Conservation (phyloP, 2,888 invertebrate genomes). For the Monochamus alternatus region DNA sequence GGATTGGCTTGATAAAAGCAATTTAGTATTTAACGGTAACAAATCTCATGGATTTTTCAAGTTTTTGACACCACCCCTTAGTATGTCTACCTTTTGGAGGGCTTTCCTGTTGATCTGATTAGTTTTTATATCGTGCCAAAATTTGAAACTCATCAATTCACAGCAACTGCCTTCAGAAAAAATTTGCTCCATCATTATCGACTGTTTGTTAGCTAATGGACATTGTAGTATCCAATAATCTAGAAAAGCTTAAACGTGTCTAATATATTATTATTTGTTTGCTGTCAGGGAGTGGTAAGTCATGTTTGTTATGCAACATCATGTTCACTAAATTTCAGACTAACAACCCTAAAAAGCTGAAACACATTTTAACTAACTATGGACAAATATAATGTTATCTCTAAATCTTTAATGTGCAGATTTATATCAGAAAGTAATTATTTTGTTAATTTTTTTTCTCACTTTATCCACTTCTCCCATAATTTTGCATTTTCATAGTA, state of each 20-base stretch:
- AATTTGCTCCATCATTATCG: conserved; percentile 10
- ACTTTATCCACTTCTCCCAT: too few relatives aligned
- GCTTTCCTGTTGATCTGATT: background rate
- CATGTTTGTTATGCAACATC: conserved; percentile 58
- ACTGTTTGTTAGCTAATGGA: conserved; percentile 20
- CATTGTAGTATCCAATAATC: conserved; percentile 7
- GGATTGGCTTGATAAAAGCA: conserved; percentile 1
- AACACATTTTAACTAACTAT: conserved; percentile 9
- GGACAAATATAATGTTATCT: too few relatives aligned
- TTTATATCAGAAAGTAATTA: too few relatives aligned
- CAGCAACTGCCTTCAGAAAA: background rate
- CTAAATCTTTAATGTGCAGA: too few relatives aligned
- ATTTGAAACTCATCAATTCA: background rate
- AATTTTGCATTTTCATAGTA: too few relatives aligned
- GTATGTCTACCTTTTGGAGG: background rate
- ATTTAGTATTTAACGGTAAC: conserved; percentile 17
- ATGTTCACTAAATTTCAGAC: conserved; percentile 19
- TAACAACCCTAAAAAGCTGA: conserved; percentile 10
- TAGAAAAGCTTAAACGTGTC: conserved; percentile 19
- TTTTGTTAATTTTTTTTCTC: too few relatives aligned
- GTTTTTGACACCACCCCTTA: background rate
- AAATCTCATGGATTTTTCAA: background rate
- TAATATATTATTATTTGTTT: conserved; percentile 49
- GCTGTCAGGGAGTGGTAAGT: conserved; percentile 68
- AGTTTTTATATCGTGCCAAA: background rate